Conservation (phyloP, 2,888 invertebrate species). For the Amphipoea lucens region DNA sequence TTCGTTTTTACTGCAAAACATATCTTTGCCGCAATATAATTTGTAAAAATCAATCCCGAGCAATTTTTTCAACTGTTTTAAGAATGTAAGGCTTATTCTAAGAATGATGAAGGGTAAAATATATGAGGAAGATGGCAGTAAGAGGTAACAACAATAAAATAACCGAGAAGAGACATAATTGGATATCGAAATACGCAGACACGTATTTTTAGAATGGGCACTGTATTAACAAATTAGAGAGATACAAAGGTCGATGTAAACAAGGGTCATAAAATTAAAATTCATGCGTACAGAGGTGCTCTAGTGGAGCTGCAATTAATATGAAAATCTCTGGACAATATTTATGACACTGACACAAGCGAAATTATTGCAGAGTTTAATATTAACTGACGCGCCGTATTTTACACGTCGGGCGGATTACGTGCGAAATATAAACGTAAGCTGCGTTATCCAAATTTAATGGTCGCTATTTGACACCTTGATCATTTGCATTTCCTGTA, state of each 20-base stretch:
- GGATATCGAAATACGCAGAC: not conserved
- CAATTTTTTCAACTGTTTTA: conserved; percentile 53
- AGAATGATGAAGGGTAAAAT: not conserved
- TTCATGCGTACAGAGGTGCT: conserved; percentile 79
- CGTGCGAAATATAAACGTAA: conserved; percentile 83
- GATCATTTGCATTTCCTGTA: conserved; percentile 79
- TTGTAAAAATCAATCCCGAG: conserved; percentile 73
- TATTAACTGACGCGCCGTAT: conserved; percentile 87
- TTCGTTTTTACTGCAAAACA: conserved; percentile 74
- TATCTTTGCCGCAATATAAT: conserved; percentile 73
- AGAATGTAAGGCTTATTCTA: conserved; percentile 2
- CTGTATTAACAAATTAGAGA: conserved; percentile 31
- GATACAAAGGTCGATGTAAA: conserved; percentile 66
- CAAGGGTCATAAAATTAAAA: conserved; percentile 77
- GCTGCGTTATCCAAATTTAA: conserved; percentile 83
- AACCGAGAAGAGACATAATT: not conserved
- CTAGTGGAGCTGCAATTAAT: conserved; percentile 83
- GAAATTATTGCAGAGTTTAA: conserved; percentile 85
- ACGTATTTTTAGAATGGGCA: not conserved
- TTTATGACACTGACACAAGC: conserved; percentile 84
- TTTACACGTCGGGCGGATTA: conserved; percentile 86
- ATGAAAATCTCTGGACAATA: conserved; percentile 85
- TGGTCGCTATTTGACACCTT: conserved; percentile 82
- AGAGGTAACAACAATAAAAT: too few relatives aligned
- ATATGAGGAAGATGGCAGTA: not conserved